Evolutionary conservation across 2,113 vertebrate species (phyloP).

Genomic region (Hirundichthys speculiger): DNA sequence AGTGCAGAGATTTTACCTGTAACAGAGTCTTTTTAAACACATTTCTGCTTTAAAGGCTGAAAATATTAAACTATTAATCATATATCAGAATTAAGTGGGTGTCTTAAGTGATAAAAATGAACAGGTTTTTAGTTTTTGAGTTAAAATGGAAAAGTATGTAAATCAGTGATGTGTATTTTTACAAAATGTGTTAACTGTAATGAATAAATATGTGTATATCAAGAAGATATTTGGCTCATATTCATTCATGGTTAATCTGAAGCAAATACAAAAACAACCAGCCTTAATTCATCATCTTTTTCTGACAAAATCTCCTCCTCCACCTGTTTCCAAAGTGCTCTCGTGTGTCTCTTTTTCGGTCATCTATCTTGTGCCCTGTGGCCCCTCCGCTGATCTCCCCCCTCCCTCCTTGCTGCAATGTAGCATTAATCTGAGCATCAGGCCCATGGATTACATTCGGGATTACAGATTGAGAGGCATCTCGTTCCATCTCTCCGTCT

Average conservation of each 20-base stretch:
- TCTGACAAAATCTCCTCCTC: constrained; percentile 7
- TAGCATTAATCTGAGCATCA: constrained; percentile 83
- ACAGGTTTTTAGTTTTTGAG: neutral
- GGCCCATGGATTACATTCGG: constrained; percentile 80
- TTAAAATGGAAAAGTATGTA: neutral
- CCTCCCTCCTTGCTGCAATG: constrained; percentile 50
- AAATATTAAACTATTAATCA: no score
- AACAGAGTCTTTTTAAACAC: no score
- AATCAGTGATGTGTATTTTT: no score
- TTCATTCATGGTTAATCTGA: no score
- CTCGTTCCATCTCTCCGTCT: constrained; percentile 60
- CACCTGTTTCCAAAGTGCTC: constrained; percentile 33
- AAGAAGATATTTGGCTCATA: no score
- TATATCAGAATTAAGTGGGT: no score
- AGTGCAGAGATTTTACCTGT: no score
- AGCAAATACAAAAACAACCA: no score
- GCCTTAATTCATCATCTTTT: constrained; percentile 41
- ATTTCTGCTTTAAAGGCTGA: no score
- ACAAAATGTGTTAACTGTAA: no score
- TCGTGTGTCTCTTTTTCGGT: constrained; percentile 54
- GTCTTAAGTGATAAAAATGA: no score
- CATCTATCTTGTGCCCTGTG: constrained; percentile 60
- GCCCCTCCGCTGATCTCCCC: constrained; percentile 33
- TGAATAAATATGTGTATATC: no score
- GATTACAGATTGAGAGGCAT: constrained; percentile 82